A percentile compares a stretch with the other conserved stretches of the same genome.
phyloP scores from a whole-genome alignment of 2,888 invertebrate species.

The Stenichneumon culpator region DNA sequence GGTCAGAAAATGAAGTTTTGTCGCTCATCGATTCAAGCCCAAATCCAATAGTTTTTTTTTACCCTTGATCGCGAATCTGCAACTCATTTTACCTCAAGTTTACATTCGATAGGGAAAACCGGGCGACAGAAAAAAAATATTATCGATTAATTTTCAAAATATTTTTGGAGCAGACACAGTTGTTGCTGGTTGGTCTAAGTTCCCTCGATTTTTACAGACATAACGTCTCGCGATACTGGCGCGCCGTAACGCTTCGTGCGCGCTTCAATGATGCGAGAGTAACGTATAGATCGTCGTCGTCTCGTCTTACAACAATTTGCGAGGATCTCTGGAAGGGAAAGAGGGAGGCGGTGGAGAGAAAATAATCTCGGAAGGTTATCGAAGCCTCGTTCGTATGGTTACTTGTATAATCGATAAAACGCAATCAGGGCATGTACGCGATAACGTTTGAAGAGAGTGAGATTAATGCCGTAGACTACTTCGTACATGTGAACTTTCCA shows the following conservation, averaged over 20 bases:
- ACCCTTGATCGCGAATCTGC: not conserved
- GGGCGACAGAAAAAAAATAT: not conserved
- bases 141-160: not conserved
- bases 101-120: not conserved
- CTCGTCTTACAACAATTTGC: constrained; percentile 30
- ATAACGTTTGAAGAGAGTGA: constrained; percentile 31
- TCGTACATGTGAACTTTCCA: constrained; percentile 28
- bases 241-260: constrained; percentile 2
- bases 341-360: constrained; percentile 1
- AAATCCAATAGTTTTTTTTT: not conserved
- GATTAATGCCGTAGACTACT: constrained; percentile 3
- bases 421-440: constrained; percentile 41
- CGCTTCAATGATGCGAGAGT: constrained; percentile 19
- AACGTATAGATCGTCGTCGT: constrained; percentile 14
- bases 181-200: not conserved
- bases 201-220: not conserved
- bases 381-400: constrained; percentile 13
- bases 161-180: not conserved
- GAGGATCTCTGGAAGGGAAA: not conserved
- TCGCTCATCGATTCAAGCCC: not conserved
- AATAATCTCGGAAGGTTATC: constrained; percentile 56
- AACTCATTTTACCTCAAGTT: not conserved
- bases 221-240: not conserved
- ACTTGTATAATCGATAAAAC: constrained; percentile 47
- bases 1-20: too few relatives aligned